These are phyloP conservation scores for Passer domesticus DNA, from an alignment of 2,113 vertebrate species.

Conservation along the genomic window DNA sequence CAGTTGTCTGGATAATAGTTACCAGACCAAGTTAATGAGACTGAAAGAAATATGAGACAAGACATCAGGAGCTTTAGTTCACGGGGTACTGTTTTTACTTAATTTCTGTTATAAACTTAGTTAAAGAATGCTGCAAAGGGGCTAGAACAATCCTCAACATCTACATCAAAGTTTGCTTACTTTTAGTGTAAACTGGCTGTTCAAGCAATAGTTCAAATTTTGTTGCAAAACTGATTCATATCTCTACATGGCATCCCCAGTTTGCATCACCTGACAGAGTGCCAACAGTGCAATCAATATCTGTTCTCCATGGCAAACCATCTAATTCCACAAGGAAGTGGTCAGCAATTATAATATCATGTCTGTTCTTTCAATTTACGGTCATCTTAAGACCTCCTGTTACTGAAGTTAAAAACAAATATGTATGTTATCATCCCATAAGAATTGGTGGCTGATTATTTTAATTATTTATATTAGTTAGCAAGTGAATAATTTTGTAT, in stretches of 20 bases:
- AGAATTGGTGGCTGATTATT: neutral
- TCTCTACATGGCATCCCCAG: neutral
- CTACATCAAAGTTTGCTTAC: neutral
- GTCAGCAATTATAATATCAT: neutral
- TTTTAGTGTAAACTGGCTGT: neutral
- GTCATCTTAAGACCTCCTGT: neutral
- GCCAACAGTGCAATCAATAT: neutral
- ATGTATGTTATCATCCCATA: neutral
- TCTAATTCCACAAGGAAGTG: neutral
- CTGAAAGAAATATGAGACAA: neutral
- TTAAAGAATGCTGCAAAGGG: neutral
- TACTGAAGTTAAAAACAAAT: neutral
- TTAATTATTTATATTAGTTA: neutral
- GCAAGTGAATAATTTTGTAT: neutral
- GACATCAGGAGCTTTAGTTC: neutral
- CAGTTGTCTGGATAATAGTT: neutral
- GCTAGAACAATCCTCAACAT: neutral
- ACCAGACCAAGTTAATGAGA: neutral
- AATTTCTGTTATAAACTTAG: neutral
- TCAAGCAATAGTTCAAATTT: neutral
- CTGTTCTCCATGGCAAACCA: neutral
- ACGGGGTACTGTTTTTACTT: neutral
- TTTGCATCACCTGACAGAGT: neutral
- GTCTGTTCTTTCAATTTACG: neutral
- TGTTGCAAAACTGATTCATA: neutral